Percentiles rank a stretch among this genome's conserved stretches.
Conservation (phyloP, 2,113 vertebrate genomes). For the Sclerurus mexicanus region DNA sequence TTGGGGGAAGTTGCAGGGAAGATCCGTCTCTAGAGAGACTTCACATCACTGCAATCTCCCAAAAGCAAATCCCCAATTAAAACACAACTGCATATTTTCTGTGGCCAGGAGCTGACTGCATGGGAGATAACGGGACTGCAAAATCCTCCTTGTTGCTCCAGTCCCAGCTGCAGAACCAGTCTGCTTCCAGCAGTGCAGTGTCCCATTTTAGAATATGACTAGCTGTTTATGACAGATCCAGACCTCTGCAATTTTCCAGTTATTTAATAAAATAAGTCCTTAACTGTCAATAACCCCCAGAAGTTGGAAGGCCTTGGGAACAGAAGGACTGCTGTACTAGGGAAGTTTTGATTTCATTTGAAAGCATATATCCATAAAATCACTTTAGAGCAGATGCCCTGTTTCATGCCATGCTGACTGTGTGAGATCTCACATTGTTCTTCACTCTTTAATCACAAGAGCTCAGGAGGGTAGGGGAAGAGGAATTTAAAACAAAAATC, state of each 20-base stretch:
- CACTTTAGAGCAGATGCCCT: background rate
- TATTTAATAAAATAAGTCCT: background rate
- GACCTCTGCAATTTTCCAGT: background rate
- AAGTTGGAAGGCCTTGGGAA: background rate
- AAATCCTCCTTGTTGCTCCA: background rate
- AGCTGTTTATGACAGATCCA: background rate
- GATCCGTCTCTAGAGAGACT: background rate
- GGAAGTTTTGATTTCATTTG: background rate
- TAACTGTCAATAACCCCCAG: background rate
- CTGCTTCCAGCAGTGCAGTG: background rate
- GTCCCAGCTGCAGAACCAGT: background rate
- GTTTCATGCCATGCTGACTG: background rate
- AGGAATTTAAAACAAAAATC: slow-evolving; percentile 32
- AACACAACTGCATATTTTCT: background rate
- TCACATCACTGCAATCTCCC: background rate
- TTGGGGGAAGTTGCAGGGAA: background rate
- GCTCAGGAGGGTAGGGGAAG: background rate
- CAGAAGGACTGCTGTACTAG: background rate
- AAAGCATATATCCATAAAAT: background rate
- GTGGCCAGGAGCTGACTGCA: background rate
- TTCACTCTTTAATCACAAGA: background rate
- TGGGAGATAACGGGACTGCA: background rate
- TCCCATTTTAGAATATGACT: background rate
- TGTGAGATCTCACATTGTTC: slow-evolving; percentile 7
- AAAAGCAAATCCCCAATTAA: background rate